phyloP scores from a whole-genome alignment of 2,888 invertebrate species.

The Napeogenes sylphis region DNA sequence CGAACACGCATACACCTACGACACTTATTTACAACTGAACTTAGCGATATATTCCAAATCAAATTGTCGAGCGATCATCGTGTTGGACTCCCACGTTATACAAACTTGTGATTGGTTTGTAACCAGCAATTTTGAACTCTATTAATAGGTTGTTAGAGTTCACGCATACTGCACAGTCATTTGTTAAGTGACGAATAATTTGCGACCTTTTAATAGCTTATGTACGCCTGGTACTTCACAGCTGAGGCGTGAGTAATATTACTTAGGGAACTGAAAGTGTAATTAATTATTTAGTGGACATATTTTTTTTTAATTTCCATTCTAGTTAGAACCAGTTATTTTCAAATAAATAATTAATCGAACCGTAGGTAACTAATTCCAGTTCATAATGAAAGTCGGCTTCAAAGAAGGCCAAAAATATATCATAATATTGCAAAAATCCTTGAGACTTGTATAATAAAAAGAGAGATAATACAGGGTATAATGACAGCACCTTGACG shows the following conservation, averaged over 20 bases:
- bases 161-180: constrained; percentile 15
- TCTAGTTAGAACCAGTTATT: no score
- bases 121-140: constrained; percentile 38
- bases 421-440: constrained; percentile 6
- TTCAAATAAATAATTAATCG: no score
- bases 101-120: constrained; percentile 27
- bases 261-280: constrained; percentile 7
- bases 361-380: no score
- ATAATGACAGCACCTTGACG: constrained; percentile 22
- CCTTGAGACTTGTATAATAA: constrained; percentile 18
- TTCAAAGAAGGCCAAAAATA: background rate
- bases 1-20: constrained; percentile 62
- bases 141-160: constrained; percentile 25
- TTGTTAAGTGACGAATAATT: constrained; percentile 49
- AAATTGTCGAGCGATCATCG: constrained; percentile 71
- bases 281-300: constrained; percentile 7
- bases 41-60: constrained; percentile 67
- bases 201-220: constrained; percentile 58
- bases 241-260: constrained; percentile 15
- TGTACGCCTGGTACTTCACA: constrained; percentile 53
- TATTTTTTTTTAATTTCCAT: no score
- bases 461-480: constrained; percentile 24
- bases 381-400: background rate
- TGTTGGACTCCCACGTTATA: constrained; percentile 62
- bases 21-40: constrained; percentile 62